Evolutionary conservation across 1,140 invertebrate species (phyloP).

Genomic region (Scaptomyza hsui): DNA sequence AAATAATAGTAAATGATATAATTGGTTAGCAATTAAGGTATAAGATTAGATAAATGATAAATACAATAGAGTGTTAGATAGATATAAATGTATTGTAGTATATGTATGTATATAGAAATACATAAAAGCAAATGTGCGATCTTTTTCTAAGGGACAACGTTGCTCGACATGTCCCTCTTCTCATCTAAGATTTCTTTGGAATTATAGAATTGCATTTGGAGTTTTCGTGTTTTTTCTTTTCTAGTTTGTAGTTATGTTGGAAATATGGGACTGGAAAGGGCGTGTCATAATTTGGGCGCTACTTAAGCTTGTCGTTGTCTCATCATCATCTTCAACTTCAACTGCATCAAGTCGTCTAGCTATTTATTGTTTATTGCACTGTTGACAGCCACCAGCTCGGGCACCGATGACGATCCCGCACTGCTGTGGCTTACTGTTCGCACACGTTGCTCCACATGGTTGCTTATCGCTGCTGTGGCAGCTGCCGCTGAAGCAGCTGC

Average conservation of each 20-base stretch:
- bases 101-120: constrained; percentile 4
- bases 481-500: constrained; percentile 14
- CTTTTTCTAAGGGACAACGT: background rate
- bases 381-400: constrained; percentile 72
- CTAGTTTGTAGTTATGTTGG: constrained; percentile 2
- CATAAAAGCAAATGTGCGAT: constrained; percentile 22
- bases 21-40: constrained; percentile 4
- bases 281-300: background rate
- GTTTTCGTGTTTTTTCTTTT: constrained; percentile 5
- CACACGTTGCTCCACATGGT: constrained; percentile 86
- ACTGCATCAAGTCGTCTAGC: constrained; percentile 2
- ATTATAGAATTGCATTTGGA: constrained; percentile 41
- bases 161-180: background rate
- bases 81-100: background rate
- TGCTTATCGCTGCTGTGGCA: constrained; percentile 29
- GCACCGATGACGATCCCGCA: constrained; percentile 68
- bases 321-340: too few relatives aligned
- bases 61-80: constrained; percentile 6
- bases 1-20: background rate
- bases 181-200: constrained; percentile 42
- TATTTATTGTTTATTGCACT: constrained; percentile 76
- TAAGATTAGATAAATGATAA: constrained; percentile 13
- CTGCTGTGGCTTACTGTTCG: constrained; percentile 87
- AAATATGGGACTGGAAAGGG: background rate
- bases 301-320: constrained; percentile 18